Percentiles rank a stretch among this genome's conserved stretches.
Evolutionary conservation across 2,888 invertebrate genomes (phyloP).

Genomic region (Rhyacophila evoluta): DNA sequence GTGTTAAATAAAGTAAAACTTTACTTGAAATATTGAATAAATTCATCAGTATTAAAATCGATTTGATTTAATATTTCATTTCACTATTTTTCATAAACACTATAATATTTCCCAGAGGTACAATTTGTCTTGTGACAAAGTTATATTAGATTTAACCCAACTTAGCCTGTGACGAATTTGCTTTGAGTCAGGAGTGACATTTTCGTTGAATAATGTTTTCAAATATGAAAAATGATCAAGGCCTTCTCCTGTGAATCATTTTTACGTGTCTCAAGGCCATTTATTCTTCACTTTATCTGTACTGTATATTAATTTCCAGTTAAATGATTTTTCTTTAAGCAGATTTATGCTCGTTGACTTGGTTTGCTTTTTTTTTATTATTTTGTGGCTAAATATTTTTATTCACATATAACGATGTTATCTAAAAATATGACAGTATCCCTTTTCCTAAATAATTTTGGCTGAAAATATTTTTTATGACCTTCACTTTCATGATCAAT

Average conservation of each 20-base stretch:
- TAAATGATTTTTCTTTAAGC: neutral
- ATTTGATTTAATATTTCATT: no score
- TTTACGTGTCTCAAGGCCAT: neutral
- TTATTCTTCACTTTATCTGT: neutral
- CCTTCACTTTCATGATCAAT: no score
- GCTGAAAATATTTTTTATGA: no score
- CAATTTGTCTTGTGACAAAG: no score
- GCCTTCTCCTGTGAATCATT: neutral
- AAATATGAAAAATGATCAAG: neutral
- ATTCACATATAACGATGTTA: neutral
- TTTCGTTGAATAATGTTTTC: neutral
- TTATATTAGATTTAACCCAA: no score
- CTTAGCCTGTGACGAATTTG: neutral
- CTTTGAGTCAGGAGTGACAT: conserved; percentile 9
- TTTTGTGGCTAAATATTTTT: neutral
- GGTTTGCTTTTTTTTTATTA: no score
- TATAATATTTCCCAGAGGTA: no score
- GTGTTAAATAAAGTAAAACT: no score
- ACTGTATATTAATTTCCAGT: neutral
- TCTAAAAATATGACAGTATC: neutral
- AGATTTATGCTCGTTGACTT: neutral
- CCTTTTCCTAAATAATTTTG: no score
- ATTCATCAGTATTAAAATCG: no score
- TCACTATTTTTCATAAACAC: no score
- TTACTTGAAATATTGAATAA: no score